These are phyloP conservation scores for Pelobates cultripes DNA, from an alignment of 2,797 vertebrate species.

Conservation along the genomic window DNA sequence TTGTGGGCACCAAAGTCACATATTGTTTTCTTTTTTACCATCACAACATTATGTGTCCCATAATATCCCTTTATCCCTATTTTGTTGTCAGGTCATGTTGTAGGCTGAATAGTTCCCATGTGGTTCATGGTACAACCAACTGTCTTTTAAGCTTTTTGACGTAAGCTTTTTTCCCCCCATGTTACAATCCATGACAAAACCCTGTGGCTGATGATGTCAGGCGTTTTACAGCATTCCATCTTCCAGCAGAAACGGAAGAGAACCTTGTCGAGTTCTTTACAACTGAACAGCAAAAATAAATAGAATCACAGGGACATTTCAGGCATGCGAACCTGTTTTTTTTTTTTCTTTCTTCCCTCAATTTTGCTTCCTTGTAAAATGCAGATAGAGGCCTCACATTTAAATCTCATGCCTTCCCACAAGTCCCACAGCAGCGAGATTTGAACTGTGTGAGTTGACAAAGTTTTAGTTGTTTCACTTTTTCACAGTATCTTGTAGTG, in stretches of 20 bases:
- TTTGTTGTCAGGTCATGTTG: constrained; percentile 20
- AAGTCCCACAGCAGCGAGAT: constrained; percentile 91
- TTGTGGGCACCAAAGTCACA: constrained; percentile 1
- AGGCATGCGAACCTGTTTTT: constrained; percentile 34
- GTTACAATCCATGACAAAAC: constrained; percentile 28
- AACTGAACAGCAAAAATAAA: constrained; percentile 51
- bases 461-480: constrained; percentile 91
- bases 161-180: constrained; percentile 7
- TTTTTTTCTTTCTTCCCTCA: constrained; percentile 26
- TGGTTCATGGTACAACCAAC: constrained; percentile 25
- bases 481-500: constrained; percentile 94
- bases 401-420: constrained; percentile 82
- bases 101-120: constrained; percentile 2
- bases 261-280: constrained; percentile 61
- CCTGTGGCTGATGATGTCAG: constrained; percentile 18
- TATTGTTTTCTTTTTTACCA: constrained; percentile 21
- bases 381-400: constrained; percentile 1
- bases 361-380: constrained; percentile 22
- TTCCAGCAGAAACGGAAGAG: constrained; percentile 60
- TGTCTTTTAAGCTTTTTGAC: constrained; percentile 25
- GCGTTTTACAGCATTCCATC: constrained; percentile 55
- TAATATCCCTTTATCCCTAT: constrained; percentile 46
- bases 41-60: constrained; percentile 20
- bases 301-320: constrained; percentile 40
- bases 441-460: constrained; percentile 91